Base-by-base conservation (phyloP, 2,113 vertebrate genomes). In the Pseudorasbora parva region DNA sequence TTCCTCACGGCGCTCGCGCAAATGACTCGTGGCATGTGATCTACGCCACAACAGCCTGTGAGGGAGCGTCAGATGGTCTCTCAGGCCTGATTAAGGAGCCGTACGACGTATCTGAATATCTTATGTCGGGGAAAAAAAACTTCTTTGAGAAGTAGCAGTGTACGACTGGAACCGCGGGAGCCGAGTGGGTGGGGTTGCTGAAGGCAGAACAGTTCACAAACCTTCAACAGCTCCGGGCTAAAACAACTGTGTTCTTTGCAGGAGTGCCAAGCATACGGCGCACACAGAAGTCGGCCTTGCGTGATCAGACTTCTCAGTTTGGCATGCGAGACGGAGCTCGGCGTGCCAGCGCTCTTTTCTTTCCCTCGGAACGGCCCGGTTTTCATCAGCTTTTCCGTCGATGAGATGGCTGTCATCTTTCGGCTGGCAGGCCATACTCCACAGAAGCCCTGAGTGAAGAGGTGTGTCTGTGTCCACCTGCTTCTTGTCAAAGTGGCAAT, bases 1-100 rank as follows among this genome's bases (percentile, higher is more conserved):
- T 23, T 85, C 86, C 87, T 90, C 82, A 60, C 54, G 86, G 87
- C 81, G 84, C 80, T 3, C 80, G 83, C 88, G 78, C 54, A 88
- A 88, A 88, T 85, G 84, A 85, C 77, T 83, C 72, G 71, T 82
- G 68, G 75, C 8, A 37, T 90, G 86, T 87, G 83, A 91, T 89
- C 76, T 87, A 86, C 73, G 27, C 83, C 62, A 76, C 85, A 87
- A 90, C 90, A 86, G 84, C 87, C 79, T 83, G 76, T 60, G 85
- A 82, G 76, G 85, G 54, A 62, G 45, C 71, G 19, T 71, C 84
- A 43, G 71, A 81, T 83, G 82, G 75, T 69, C 81, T 81, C 81
- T 71, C 23, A 37, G 78, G 81, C 81, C 57, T 88, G 87, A 88
- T 88, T 83, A 85, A 88, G 81, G 81, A 76, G 62, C 19, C 62